phyloP scores from a whole-genome alignment of 1,140 invertebrate genomes.

The Calycopis cecrops region DNA sequence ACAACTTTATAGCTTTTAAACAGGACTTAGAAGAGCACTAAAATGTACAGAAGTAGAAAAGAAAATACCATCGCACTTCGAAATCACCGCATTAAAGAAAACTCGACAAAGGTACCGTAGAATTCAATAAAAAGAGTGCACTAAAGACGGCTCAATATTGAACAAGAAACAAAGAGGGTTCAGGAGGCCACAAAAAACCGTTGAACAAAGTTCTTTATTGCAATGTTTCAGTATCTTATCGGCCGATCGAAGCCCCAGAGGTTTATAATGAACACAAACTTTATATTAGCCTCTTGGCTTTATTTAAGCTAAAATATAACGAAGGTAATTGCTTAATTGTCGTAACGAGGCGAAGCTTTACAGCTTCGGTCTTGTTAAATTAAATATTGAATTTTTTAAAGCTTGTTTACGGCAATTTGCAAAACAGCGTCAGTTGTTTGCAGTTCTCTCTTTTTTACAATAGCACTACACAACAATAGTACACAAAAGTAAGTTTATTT shows the following conservation, averaged over 20 bases:
- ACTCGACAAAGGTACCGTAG: background rate
- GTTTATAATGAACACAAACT: constrained; percentile 42
- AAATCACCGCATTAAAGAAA: too few species aligned
- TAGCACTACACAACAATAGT: background rate
- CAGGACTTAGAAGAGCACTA: too few species aligned
- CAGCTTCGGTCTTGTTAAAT: constrained; percentile 20
- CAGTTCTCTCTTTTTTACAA: background rate
- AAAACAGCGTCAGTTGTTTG: background rate
- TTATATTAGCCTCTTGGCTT: constrained; percentile 47
- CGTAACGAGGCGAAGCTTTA: constrained; percentile 29
- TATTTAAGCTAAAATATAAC: constrained; percentile 49
- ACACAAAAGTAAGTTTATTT: background rate
- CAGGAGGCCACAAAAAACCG: constrained; percentile 1
- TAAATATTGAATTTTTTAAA: constrained; percentile 17
- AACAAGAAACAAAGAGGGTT: background rate
- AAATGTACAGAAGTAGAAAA: too few species aligned
- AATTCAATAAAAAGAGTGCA: constrained; percentile 1
- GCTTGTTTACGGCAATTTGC: constrained; percentile 15
- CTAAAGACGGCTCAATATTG: background rate
- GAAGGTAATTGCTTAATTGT: constrained; percentile 47
- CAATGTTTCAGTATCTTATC: background rate
- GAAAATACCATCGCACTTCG: too few species aligned
- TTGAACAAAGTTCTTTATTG: background rate
- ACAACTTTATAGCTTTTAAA: too few species aligned
- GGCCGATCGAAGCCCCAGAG: background rate